Evolutionary conservation across 2,888 invertebrate genomes (phyloP), one percentile per base, ranked within the genome.

Genomic region (Cancer borealis): DNA sequence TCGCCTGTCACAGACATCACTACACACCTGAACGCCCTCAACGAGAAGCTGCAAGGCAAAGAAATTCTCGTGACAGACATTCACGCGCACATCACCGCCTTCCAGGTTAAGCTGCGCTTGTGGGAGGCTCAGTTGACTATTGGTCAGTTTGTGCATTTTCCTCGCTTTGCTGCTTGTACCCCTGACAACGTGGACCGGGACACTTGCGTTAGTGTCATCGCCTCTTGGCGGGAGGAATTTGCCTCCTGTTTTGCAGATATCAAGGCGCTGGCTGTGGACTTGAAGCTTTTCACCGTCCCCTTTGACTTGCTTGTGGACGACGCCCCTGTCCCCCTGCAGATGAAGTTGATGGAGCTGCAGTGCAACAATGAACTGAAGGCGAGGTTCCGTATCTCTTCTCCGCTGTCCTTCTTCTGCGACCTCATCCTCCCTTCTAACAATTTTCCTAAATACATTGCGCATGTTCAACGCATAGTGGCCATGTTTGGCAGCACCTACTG

Each of bases 401-500:
- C 60, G n/a, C 54, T 90, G 45, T 39, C 47, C 47, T 60, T 93
- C n/a, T n/a, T 66, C n/a, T n/a, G n/a, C 66, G 6, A 66, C n/a
- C 66, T 66, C 66, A 8, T 93, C 54, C 91, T 88, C 26, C 21
- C 88, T 54, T 54, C 54, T 5, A 14, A 6, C 3, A 54, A 54
- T 14, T 54, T 54, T 54, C 54, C 1, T 39, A 88, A 88, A 14
- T 88, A 46, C 88, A 88, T 88, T 30, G 88, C 3, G 49, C 47
- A 88, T 84, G 96, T 95, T 92, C 88, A 93, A 88, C 54, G 1
- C 84, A 91, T 90, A 79, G n/a, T n/a, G n/a, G n/a, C n/a, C n/a
- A n/a, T n/a, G n/a, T n/a, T n/a, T n/a, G n/a, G n/a, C n/a, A n/a
- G 93, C 93, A 66, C 30, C 92, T 54, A 54, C 14, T 54, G 54